Evolutionary conservation across 2,113 vertebrate species (phyloP).

Genomic region (Callionymus lyra): DNA sequence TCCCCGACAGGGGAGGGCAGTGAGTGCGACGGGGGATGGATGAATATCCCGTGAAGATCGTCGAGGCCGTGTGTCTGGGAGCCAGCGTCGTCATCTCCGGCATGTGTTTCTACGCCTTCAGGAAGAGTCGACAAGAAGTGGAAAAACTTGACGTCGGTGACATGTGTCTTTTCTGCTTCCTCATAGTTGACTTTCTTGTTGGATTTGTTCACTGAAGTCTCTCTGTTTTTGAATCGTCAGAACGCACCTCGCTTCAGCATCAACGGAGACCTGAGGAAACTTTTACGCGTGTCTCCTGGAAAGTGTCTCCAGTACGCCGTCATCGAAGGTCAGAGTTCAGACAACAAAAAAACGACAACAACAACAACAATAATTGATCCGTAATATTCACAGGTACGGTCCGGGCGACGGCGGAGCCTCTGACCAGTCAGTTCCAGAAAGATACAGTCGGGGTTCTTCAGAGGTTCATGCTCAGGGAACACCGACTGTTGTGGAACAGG

Average conservation of each 20-base stretch:
- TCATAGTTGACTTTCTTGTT: background rate
- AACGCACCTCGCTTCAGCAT: conserved; percentile 72
- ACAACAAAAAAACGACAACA: no score
- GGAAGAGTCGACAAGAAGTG: conserved; percentile 57
- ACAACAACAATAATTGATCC: no score
- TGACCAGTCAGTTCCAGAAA: conserved; percentile 73
- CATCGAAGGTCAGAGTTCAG: conserved; percentile 69
- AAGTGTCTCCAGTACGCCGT: conserved; percentile 73
- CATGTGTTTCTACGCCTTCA: conserved; percentile 74
- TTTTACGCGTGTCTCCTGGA: conserved; percentile 67
- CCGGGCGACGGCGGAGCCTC: conserved; percentile 59
- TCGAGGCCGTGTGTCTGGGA: conserved; percentile 70
- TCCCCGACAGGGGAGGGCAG: background rate
- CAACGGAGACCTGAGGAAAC: conserved; percentile 54
- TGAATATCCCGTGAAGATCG: conserved; percentile 35
- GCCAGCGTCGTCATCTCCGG: conserved; percentile 72
- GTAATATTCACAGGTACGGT: conserved; percentile 63
- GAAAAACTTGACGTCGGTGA: conserved; percentile 68
- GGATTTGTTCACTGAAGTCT: background rate
- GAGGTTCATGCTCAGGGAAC: conserved; percentile 73
- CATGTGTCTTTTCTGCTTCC: background rate
- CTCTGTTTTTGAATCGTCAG: conserved; percentile 46
- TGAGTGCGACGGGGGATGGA: conserved; percentile 49
- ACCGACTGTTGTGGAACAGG: conserved; percentile 78
- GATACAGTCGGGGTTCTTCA: conserved; percentile 74